Evolutionary conservation across 2,888 invertebrate species (phyloP), one percentile per base, ranked within the genome.

Genomic region (Bombylius major): DNA sequence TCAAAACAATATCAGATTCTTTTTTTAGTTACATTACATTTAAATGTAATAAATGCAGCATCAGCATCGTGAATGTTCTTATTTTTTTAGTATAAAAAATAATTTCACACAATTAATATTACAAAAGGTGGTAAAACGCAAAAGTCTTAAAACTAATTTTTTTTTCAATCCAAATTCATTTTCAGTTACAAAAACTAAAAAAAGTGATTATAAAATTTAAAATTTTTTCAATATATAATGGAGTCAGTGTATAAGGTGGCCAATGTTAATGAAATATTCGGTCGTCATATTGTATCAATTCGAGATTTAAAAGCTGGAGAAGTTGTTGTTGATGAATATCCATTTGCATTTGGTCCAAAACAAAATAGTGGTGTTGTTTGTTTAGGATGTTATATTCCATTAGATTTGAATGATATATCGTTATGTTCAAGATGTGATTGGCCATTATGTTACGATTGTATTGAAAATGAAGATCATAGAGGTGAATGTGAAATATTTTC

Each of bases 261-360:
- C 23, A 68, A 67, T 62, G 61, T 60, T 62, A 84, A 83, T 70
- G 79, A 82, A 48, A 77, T 78, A 70, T 79, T 82, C 49, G 87
- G 88, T 51, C 81, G 89, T 58, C 86, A 83, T 70, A 78, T 86
- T 59, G 80, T 85, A 4, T 83, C 88, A 5, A 77, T 75, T 47
- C 80, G 82, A 64, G 77, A 82, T 66, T 76, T 90, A 60, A 76
- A 78, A 57, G 73, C 81, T n/a, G 89, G 89, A 1, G 86, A 88
- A 64, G 70, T 84, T 57, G 81, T 90, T 59, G 79, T 89, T 62
- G 78, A 79, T 46, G 89, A 89, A 67, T 68, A 73, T 42, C 87
- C 90, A 3, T 84, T 89, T 65, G 82, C 82, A 9, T 78, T 83
- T 61, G 90, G 90, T 36, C 90, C 90, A 2, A 90, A 90, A 77